These are phyloP conservation scores for Procambarus clarkii DNA, from an alignment of 1,140 invertebrate genomes.

Conservation along the genomic window DNA sequence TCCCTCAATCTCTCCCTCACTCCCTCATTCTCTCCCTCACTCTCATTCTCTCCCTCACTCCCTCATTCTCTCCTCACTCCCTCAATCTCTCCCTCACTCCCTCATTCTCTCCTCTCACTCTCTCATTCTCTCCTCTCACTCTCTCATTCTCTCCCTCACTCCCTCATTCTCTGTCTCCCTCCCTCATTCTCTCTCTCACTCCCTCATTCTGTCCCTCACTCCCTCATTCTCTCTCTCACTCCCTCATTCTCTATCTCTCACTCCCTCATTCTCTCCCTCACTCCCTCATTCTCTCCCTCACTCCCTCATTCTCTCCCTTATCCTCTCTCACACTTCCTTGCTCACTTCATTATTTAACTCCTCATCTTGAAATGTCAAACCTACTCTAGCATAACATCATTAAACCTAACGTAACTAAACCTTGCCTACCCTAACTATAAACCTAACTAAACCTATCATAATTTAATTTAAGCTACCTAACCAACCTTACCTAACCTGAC, in stretches of 20 bases:
- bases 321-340: not conserved
- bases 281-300: not conserved
- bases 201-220: not conserved
- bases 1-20: constrained; percentile 16
- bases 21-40: constrained; percentile 3
- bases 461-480: no score
- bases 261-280: constrained; percentile 18
- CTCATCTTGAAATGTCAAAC: not conserved
- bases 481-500: no score
- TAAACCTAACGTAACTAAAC: no score
- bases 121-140: constrained; percentile 15
- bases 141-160: not conserved
- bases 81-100: not conserved
- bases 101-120: not conserved
- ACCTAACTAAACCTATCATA: no score
- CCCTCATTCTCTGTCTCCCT: constrained; percentile 24
- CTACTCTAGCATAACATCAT: no score
- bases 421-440: no score
- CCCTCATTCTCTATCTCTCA: constrained; percentile 9
- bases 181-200: constrained; percentile 6
- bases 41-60: constrained; percentile 17
- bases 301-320: not conserved
- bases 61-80: constrained; percentile 30
- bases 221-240: not conserved
- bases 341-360: not conserved